These are phyloP conservation scores for Hiodon tergisus DNA, from an alignment of 2,113 vertebrate species.

Conservation along the genomic window DNA sequence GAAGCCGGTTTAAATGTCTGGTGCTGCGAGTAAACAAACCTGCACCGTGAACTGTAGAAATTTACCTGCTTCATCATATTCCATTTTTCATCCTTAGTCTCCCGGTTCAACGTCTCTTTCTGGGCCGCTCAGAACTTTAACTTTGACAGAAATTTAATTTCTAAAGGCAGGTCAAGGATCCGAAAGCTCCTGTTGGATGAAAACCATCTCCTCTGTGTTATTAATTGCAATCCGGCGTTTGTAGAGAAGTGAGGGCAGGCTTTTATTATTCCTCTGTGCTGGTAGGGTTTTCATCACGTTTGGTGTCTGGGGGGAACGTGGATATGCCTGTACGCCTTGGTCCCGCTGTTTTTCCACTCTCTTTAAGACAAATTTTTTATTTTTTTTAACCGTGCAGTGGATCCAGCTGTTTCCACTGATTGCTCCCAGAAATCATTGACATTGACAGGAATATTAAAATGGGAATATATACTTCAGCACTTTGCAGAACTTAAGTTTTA, in stretches of 20 bases:
- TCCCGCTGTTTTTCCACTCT: conserved; percentile 15
- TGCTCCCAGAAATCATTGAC: conserved; percentile 8
- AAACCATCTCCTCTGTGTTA: not conserved
- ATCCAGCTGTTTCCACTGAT: conserved; percentile 31
- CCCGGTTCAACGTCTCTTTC: too few relatives aligned
- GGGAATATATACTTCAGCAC: conserved; percentile 41
- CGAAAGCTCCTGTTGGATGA: too few relatives aligned
- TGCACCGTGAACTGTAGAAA: too few relatives aligned
- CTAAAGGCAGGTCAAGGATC: too few relatives aligned
- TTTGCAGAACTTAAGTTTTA: conserved; percentile 37
- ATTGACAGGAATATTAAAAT: conserved; percentile 36
- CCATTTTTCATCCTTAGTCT: too few relatives aligned
- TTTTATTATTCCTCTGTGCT: not conserved
- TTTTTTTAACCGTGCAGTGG: too few relatives aligned
- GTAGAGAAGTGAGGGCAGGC: not conserved
- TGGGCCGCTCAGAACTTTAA: too few relatives aligned
- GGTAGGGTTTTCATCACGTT: not conserved
- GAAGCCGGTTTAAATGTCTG: too few relatives aligned
- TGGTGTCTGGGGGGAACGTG: not conserved
- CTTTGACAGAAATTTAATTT: too few relatives aligned
- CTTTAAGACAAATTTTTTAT: too few relatives aligned
- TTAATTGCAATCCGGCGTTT: not conserved
- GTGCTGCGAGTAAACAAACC: too few relatives aligned
- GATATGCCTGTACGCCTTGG: not conserved
- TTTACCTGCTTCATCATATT: too few relatives aligned